Base-by-base conservation (phyloP, 2,888 invertebrate genomes). In the Agrotis ipsilon region DNA sequence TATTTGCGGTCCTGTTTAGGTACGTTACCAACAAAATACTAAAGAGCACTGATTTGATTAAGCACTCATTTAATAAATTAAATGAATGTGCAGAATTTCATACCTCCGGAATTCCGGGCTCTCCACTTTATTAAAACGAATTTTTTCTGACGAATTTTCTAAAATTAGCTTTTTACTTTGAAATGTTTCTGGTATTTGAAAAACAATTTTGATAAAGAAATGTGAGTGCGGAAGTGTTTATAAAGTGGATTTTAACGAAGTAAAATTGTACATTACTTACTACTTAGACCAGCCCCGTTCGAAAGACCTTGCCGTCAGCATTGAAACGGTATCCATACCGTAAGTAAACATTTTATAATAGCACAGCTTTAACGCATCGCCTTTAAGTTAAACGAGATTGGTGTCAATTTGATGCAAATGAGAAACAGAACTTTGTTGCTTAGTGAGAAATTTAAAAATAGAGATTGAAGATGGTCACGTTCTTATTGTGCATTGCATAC, bases 321-420 rank as follows among this genome's bases (percentile, higher is more conserved):
- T 89, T 90, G 88, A 90, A 93, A 92, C 92, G 92, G 92, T 92
- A 93, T 84, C 78, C 77, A 75, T 88, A 89, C 88, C 89, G 91
- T 88, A 68, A 68, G 55, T 55, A 88, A 88, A 81, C 82, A 83
- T 76, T 85, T 82, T 74, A 86, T 84, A 85, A 86, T 83, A 80
- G 78, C 32, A 68, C 65, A 75, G 63, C 60, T 75, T 80, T 76
- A 69, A 78, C 51, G 48, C 66, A 75, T 52, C 68, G 60, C 55
- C 61, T 74, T 71, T 71, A 65, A 70, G 57, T 71, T 72, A 70
- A 74, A 73, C 60, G 58, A 75, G 78, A 82, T 80, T 79, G 75
- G 73, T 76, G 78, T 68, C 63, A 76, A 75, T 64, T 66, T 60
- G 57, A 77, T 77, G 68, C 78, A 72, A 72, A 77, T 68, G 64